Percentiles rank a stretch among this genome's conserved stretches.
Evolutionary conservation across 2,113 vertebrate species (phyloP).

Genomic region (Himantopus leucocephalus): DNA sequence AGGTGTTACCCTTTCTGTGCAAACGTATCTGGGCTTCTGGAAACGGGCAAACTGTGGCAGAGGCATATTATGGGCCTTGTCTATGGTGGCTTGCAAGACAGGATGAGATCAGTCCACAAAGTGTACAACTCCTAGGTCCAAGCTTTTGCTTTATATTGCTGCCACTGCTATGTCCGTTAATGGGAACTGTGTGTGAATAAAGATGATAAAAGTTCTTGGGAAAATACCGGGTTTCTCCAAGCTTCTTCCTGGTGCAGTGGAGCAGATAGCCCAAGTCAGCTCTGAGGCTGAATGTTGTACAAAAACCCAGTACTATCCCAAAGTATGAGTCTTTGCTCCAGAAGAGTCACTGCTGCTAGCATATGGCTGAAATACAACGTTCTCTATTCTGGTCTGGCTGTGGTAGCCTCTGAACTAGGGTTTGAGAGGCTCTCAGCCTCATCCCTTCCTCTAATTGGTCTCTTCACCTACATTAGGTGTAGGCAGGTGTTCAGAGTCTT

Average conservation of each 20-base stretch:
- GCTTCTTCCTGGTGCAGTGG: background rate
- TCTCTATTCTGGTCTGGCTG: background rate
- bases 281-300: background rate
- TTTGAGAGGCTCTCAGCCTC: background rate
- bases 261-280: background rate
- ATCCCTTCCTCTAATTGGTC: background rate
- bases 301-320: background rate
- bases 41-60: background rate
- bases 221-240: background rate
- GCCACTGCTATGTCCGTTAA: background rate
- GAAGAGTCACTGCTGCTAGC: background rate
- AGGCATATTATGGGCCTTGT: background rate
- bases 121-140: background rate
- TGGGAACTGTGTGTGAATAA: background rate
- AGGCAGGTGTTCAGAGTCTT: background rate
- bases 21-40: background rate
- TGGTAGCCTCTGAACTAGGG: background rate
- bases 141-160: background rate
- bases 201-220: background rate
- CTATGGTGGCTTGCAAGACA: background rate
- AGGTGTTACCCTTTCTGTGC: background rate
- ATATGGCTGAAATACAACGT: rapidly evolving
- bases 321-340: background rate
- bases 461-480: background rate
- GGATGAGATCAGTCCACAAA: background rate